phyloP scores from a whole-genome alignment of 2,797 vertebrate species.

The Sebastes itinus region DNA sequence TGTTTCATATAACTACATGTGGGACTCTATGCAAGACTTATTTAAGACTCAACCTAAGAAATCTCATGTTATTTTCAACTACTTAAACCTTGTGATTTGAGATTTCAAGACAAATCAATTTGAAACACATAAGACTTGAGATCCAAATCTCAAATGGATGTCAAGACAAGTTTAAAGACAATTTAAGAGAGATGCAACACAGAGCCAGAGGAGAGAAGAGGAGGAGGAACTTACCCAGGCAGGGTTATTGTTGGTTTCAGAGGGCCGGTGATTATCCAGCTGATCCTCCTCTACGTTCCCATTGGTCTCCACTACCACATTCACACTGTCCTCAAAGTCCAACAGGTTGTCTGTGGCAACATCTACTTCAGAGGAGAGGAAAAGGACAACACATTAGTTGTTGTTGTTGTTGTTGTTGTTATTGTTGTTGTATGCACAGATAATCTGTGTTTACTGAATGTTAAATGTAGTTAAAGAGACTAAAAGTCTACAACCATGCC shows the following conservation, averaged over 20 bases:
- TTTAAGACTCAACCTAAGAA: not conserved
- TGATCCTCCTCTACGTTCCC: slow-evolving; percentile 59
- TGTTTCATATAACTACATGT: not conserved
- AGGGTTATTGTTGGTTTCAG: slow-evolving; percentile 74
- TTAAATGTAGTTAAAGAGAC: not conserved
- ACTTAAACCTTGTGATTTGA: not conserved
- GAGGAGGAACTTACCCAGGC: slow-evolving; percentile 82
- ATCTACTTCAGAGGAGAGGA: slow-evolving; percentile 53
- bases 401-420: not conserved
- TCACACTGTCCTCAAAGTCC: slow-evolving; percentile 84
- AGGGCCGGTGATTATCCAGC: slow-evolving; percentile 73
- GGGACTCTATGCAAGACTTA: not conserved
- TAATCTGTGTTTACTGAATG: not conserved
- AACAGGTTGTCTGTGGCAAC: slow-evolving; percentile 87
- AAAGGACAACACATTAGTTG: not conserved
- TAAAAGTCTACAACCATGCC: not conserved
- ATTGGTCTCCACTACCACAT: slow-evolving; percentile 72
- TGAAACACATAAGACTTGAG: not conserved
- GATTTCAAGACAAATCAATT: not conserved
- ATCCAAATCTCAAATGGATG: not conserved
- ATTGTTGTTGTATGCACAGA: not conserved
- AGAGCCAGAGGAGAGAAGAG: not conserved
- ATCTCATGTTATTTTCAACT: not conserved
- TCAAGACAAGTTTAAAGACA: not conserved
- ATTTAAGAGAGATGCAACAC: not conserved